Evolutionary conservation across 2,888 invertebrate species (phyloP), one percentile per base, ranked within the genome.

Genomic region (Caenorhabditis uteleia): DNA sequence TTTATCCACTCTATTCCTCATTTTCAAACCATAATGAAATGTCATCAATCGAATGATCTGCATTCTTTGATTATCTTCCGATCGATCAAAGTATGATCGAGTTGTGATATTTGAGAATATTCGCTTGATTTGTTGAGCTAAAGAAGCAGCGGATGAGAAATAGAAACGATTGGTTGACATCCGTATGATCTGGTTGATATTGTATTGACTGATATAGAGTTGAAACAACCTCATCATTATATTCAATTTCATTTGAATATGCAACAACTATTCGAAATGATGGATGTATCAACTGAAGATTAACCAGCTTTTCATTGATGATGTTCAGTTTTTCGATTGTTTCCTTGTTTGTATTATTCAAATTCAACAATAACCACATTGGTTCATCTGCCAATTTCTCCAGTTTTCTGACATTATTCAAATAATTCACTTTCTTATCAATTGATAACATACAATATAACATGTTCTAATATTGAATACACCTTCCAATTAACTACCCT

Each of bases 361-460:
- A 20, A 31, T 58, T 55, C n/a, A 65, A 14, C 0, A 65, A 20
- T 0, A 65, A 33, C 64, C 64, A 65, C 7, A 46, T 55, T 2
- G 54, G 46, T 20, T 65, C 58, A 46, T 65, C 64, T 1, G 47
- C 33, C 8, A 65, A 34, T 33, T 54, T 54, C 40, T 64, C 64
- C 10, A 57, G 10, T 49, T 36, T 57, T 21, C 61, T 61, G 43
- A 34, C 54, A 25, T 25, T 26, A 8, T 26, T 43, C 23, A 12
- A 14, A 31, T 43, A 25, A 10, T 45, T 20, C 12, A 43, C 5
- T 43, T 5, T 27, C 26, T 23, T n/a, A 7, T 36, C n/a, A 14
- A 16, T 18, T 6, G n/a, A 40, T 14, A 21, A 6, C 38, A 31
- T 40, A 61, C 64, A 49, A 6, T 10, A 45, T 5, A 16, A 48